A percentile compares a stretch with the other conserved stretches of the same genome.
Evolutionary conservation across 1,140 invertebrate species (phyloP).

Genomic region (Heliconius hermathena): DNA sequence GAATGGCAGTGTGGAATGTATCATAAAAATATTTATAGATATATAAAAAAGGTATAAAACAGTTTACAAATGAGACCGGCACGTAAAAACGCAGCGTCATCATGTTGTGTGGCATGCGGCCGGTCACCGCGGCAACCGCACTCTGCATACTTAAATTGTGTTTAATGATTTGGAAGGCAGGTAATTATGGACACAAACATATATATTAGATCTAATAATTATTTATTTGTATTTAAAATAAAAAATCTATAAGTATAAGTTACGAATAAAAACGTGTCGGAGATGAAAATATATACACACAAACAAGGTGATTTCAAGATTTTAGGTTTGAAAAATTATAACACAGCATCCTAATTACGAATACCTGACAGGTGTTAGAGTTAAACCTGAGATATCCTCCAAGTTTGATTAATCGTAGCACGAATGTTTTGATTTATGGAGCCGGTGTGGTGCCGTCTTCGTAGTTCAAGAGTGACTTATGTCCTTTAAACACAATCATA

Average conservation of each 20-base stretch:
- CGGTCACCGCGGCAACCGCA: slow-evolving; percentile 46
- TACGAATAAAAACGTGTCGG: not conserved
- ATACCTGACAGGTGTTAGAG: slow-evolving; percentile 53
- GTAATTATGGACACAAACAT: slow-evolving; percentile 21
- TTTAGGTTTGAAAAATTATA: slow-evolving; percentile 25
- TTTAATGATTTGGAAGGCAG: slow-evolving; percentile 48
- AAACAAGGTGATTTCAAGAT: slow-evolving; percentile 3
- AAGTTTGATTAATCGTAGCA: slow-evolving; percentile 71
- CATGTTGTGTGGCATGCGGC: slow-evolving; percentile 55
- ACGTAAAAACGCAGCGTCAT: slow-evolving; percentile 59
- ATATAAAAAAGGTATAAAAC: slow-evolving; percentile 61
- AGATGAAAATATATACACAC: not conserved
- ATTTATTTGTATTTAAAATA: not conserved
- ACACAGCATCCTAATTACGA: slow-evolving; percentile 44
- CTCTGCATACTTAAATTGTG: slow-evolving; percentile 46
- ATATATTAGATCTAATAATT: slow-evolving; percentile 1
- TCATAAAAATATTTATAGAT: slow-evolving; percentile 67
- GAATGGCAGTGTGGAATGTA: slow-evolving; percentile 56
- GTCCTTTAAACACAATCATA: not conserved
- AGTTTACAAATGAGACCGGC: slow-evolving; percentile 60
- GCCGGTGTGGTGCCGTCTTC: slow-evolving; percentile 42
- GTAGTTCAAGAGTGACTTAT: slow-evolving; percentile 31
- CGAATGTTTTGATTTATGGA: slow-evolving; percentile 73
- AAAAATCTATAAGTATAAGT: not conserved
- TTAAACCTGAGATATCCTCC: slow-evolving; percentile 50